Conservation (phyloP, 2,888 invertebrate genomes). For the Ferrisia virgata region DNA sequence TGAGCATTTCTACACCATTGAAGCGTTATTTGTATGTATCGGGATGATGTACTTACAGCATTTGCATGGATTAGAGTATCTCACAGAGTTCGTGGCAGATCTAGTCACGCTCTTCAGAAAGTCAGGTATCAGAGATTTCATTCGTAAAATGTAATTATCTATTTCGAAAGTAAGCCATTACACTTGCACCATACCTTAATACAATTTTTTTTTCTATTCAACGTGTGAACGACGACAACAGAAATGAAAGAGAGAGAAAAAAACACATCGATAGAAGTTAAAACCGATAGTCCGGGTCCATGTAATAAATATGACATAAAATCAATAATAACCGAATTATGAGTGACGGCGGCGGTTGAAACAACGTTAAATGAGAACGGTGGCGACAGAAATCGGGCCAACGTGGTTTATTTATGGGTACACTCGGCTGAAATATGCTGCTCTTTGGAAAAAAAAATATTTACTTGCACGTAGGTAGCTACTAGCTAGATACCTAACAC, state of each 20-base stretch:
- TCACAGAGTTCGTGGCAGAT: too few species aligned
- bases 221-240: neutral
- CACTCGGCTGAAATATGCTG: neutral
- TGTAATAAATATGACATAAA: slow-evolving; percentile 31
- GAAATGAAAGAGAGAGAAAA: neutral
- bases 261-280: neutral
- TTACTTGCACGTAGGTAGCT: too few species aligned
- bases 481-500: too few species aligned
- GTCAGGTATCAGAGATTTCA: too few species aligned
- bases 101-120: too few species aligned
- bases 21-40: too few species aligned
- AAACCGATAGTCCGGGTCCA: neutral
- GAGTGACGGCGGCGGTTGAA: slow-evolving; percentile 21
- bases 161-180: too few species aligned
- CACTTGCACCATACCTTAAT: too few species aligned
- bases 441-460: neutral
- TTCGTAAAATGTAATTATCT: too few species aligned
- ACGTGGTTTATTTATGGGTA: slow-evolving; percentile 18
- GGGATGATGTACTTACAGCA: too few species aligned
- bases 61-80: too few species aligned
- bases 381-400: slow-evolving; percentile 30
- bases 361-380: slow-evolving; percentile 26
- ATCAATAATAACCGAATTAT: slow-evolving; percentile 31
- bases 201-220: neutral
- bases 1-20: too few species aligned